Evolutionary conservation across 2,113 vertebrate genomes (phyloP).

Genomic region (Calyptomena viridis): DNA sequence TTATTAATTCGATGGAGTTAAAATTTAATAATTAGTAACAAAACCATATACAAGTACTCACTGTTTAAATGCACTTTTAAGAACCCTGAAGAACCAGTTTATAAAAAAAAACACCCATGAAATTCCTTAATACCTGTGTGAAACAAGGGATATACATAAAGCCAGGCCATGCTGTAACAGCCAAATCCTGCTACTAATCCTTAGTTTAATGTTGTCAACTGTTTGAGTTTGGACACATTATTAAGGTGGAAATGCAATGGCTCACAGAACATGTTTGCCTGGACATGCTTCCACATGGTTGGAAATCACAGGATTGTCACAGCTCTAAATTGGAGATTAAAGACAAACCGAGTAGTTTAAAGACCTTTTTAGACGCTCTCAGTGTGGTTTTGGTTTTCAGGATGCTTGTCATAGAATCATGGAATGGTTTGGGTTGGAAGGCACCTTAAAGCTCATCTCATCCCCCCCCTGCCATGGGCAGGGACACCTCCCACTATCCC

Average conservation of each 20-base stretch:
- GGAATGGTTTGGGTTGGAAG: neutral
- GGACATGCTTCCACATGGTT: neutral
- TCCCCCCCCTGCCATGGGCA: neutral
- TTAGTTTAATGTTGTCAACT: neutral
- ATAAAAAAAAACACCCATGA: neutral
- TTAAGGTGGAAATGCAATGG: rapidly evolving
- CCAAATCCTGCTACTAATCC: neutral
- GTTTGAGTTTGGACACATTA: neutral
- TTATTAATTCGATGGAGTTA: neutral
- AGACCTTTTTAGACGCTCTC: neutral
- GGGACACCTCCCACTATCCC: neutral
- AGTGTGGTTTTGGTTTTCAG: neutral
- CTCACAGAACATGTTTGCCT: neutral
- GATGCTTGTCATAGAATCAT: neutral
- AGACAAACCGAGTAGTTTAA: neutral
- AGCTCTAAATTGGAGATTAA: neutral
- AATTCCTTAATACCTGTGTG: neutral
- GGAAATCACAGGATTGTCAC: neutral
- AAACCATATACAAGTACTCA: neutral
- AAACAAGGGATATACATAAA: neutral
- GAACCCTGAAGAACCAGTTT: neutral
- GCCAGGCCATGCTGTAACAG: neutral
- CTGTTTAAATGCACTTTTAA: neutral
- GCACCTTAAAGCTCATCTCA: neutral
- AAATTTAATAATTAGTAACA: neutral